Evolutionary conservation across 2,888 invertebrate genomes (phyloP).

Genomic region (Syritta pipiens): DNA sequence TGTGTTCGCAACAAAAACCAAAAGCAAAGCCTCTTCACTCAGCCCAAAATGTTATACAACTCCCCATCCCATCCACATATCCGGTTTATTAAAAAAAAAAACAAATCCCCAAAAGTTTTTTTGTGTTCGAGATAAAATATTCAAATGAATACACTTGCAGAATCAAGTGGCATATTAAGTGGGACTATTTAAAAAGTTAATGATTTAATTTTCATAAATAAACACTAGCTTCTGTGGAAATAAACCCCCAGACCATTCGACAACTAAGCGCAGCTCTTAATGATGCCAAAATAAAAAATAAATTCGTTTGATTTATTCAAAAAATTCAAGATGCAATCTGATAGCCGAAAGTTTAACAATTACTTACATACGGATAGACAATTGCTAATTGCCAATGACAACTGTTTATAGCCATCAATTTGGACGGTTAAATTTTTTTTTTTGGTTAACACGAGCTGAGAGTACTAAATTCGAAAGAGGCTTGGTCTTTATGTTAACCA

Average conservation of each 20-base stretch:
- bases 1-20: slow-evolving; percentile 1
- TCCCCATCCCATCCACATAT: not conserved
- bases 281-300: not conserved
- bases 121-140: slow-evolving; percentile 1
- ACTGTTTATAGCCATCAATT: not conserved
- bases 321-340: not conserved
- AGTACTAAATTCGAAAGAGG: too few species aligned
- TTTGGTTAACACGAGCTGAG: too few species aligned
- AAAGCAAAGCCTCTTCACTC: not conserved
- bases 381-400: slow-evolving; percentile 1
- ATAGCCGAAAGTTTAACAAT: slow-evolving; percentile 1
- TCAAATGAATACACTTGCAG: slow-evolving; percentile 9
- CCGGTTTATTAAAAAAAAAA: not conserved
- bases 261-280: not conserved
- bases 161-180: slow-evolving; percentile 1
- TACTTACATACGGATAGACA: not conserved
- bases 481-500: too few species aligned
- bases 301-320: too few species aligned
- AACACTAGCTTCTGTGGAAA: slow-evolving; percentile 19
- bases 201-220: slow-evolving; percentile 35
- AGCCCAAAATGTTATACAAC: slow-evolving; percentile 5
- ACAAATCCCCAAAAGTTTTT: not conserved
- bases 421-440: too few species aligned
- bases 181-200: slow-evolving; percentile 11
- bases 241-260: not conserved